Evolutionary conservation across 2,888 invertebrate species (phyloP).

Genomic region (Cheilosia variabilis): DNA sequence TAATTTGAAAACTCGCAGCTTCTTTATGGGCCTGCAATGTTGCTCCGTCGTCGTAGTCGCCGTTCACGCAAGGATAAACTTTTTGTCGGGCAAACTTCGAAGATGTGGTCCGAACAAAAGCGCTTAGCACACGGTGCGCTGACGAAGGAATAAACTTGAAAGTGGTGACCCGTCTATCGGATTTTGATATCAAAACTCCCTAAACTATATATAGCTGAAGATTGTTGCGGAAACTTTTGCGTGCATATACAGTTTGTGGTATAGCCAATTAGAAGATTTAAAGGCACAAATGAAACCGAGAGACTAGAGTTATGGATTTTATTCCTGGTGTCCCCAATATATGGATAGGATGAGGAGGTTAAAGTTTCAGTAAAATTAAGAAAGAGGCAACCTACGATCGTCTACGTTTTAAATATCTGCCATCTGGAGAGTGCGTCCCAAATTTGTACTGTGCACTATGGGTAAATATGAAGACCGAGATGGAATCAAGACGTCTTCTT

Average conservation of each 20-base stretch:
- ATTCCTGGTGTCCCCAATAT: neutral
- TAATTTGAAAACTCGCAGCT: slow-evolving; percentile 67
- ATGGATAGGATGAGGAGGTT: too few relatives aligned
- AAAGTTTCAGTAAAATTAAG: too few relatives aligned
- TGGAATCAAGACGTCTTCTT: too few relatives aligned
- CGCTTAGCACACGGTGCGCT: slow-evolving; percentile 51
- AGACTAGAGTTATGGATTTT: neutral
- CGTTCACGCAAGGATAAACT: slow-evolving; percentile 24
- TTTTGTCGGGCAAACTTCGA: slow-evolving; percentile 45
- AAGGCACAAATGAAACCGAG: slow-evolving; percentile 2
- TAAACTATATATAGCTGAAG: slow-evolving; percentile 43
- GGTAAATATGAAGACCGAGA: too few relatives aligned
- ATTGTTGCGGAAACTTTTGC: slow-evolving; percentile 69
- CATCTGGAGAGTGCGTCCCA: too few relatives aligned
- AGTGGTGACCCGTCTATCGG: slow-evolving; percentile 70
- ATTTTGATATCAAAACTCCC: slow-evolving; percentile 66
- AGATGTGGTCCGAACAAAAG: slow-evolving; percentile 67
- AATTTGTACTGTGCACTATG: too few relatives aligned
- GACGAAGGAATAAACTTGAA: slow-evolving; percentile 47
- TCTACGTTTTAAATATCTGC: too few relatives aligned
- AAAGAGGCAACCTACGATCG: too few relatives aligned
- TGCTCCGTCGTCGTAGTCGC: neutral
- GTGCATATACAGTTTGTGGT: slow-evolving; percentile 69
- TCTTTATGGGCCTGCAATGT: slow-evolving; percentile 28
- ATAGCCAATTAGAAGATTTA: slow-evolving; percentile 70